These are phyloP conservation scores for Cygnus buccinator DNA, from an alignment of 2,113 vertebrate genomes.

Conservation along the genomic window DNA sequence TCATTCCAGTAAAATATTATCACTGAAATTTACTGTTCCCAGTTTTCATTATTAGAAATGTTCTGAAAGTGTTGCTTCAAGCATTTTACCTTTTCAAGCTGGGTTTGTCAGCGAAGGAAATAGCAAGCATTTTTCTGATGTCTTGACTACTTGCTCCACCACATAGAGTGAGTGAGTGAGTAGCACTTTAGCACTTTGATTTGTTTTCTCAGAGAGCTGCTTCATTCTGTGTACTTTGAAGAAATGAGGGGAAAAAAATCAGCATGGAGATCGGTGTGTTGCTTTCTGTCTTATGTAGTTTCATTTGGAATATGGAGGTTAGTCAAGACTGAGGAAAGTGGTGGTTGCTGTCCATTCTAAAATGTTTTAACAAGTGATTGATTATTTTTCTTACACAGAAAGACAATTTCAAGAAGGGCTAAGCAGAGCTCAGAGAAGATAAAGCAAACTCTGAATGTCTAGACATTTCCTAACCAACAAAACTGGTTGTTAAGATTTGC, in stretches of 20 bases:
- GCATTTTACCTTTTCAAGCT: background rate
- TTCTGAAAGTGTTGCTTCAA: fast-evolving
- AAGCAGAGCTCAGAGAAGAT: background rate
- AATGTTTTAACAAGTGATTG: slow-evolving; percentile 9
- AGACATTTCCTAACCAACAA: background rate
- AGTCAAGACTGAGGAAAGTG: background rate
- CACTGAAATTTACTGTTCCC: background rate
- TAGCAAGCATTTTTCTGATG: background rate
- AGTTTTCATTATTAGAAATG: background rate
- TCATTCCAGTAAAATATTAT: background rate
- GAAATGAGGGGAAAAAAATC: background rate
- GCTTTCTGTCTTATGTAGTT: background rate
- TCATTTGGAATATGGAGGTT: background rate
- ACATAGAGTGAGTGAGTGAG: background rate
- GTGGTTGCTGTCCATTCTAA: background rate
- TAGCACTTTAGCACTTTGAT: background rate
- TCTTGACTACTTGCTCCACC: background rate
- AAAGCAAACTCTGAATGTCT: background rate
- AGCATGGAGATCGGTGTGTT: background rate
- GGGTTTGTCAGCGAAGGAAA: background rate
- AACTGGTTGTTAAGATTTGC: background rate
- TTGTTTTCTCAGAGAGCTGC: background rate
- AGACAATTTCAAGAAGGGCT: background rate
- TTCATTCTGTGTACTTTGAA: background rate
- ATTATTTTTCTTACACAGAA: slow-evolving; percentile 6